Conservation (phyloP, 1,140 invertebrate genomes). For the Temnothorax nylanderi region DNA sequence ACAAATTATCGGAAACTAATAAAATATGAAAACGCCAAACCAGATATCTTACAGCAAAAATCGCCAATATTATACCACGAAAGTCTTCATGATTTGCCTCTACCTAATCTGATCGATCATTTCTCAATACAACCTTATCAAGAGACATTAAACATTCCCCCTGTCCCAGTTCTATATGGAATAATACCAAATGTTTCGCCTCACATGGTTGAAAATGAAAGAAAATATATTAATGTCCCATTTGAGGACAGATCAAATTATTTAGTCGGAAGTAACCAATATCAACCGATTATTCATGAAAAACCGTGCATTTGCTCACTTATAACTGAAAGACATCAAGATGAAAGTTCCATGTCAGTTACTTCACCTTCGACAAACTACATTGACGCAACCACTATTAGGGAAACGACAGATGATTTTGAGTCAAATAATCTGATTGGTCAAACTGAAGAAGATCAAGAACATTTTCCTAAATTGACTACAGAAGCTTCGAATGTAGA, state of each 20-base stretch:
- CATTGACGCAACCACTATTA: not conserved
- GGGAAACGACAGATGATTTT: not conserved
- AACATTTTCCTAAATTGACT: not conserved
- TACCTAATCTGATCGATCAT: not conserved
- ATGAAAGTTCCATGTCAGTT: not conserved
- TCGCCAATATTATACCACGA: not conserved
- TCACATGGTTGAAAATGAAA: not conserved
- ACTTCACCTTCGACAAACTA: not conserved
- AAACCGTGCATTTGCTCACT: not conserved
- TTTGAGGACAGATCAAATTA: not conserved
- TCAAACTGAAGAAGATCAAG: not conserved
- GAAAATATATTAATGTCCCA: not conserved
- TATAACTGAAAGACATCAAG: not conserved
- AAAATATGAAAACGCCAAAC: not conserved
- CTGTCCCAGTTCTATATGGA: conserved; percentile 5
- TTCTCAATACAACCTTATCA: conserved; percentile 7
- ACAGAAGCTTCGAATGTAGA: not conserved
- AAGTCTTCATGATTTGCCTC: not conserved
- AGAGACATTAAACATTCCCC: not conserved
- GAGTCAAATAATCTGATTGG: not conserved
- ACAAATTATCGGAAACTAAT: not conserved
- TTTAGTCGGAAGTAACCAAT: conserved; percentile 8
- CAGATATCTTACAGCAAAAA: not conserved
- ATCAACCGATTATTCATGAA: not conserved
- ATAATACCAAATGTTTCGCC: not conserved